Evolutionary conservation across 2,113 vertebrate genomes (phyloP).

Genomic region (Sula dactylatra): DNA sequence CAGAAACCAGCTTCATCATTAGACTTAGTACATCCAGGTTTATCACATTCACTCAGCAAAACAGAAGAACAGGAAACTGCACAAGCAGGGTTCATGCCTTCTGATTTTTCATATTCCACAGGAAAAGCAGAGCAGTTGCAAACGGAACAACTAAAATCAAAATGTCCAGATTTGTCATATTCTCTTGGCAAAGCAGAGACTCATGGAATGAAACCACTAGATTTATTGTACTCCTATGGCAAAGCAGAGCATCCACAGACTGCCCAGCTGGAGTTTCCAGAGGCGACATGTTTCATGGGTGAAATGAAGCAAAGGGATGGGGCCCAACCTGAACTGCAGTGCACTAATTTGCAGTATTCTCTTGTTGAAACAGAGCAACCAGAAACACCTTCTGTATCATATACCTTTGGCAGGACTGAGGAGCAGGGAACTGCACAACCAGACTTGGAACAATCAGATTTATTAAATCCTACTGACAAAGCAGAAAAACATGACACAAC

Average conservation of each 20-base stretch:
- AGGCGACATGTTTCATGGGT: background rate
- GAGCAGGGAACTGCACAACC: background rate
- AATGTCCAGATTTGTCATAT: background rate
- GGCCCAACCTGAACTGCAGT: background rate
- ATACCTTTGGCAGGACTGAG: background rate
- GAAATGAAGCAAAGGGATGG: background rate
- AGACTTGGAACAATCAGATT: background rate
- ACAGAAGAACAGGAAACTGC: background rate
- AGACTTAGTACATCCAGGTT: background rate
- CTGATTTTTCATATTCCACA: background rate
- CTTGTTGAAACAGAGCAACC: background rate
- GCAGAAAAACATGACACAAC: background rate
- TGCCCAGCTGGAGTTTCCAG: background rate
- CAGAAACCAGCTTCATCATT: background rate
- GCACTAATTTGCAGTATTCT: background rate
- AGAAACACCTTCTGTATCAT: background rate
- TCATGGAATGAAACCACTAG: background rate
- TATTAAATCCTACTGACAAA: background rate
- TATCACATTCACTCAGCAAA: background rate
- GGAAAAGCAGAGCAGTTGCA: background rate
- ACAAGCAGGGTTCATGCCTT: background rate
- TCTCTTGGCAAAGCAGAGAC: background rate
- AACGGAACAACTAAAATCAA: background rate
- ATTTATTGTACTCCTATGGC: background rate
- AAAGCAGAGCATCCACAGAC: background rate